Percentiles rank a stretch among this genome's conserved stretches.
These are phyloP conservation scores for Dynastes maya DNA, from an alignment of 2,888 invertebrate species.

Conservation along the genomic window DNA sequence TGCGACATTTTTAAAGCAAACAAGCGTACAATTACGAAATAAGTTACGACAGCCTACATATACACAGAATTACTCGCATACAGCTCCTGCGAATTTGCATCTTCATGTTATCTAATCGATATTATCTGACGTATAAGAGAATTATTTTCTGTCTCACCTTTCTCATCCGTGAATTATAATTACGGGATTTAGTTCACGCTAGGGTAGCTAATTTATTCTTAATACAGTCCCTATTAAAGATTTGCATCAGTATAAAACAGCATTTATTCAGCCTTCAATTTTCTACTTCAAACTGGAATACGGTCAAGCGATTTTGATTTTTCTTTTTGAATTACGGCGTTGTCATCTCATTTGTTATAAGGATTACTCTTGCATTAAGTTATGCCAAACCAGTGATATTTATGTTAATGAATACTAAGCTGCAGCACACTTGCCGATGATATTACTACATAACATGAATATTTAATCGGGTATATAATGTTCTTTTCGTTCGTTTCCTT, in stretches of 20 bases:
- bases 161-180: slow-evolving; percentile 13
- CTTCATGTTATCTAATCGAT: background rate
- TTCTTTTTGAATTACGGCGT: background rate
- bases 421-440: background rate
- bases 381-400: background rate
- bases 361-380: background rate
- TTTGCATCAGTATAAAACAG: background rate
- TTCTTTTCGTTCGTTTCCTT: background rate
- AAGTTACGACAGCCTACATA: too few species aligned
- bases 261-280: background rate
- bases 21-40: too few species aligned
- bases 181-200: slow-evolving; percentile 21
- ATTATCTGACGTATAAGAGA: background rate
- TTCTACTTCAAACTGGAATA: background rate
- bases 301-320: background rate
- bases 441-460: background rate
- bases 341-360: background rate
- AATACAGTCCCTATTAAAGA: slow-evolving; percentile 1
- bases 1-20: too few species aligned
- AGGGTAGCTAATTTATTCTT: slow-evolving; percentile 28
- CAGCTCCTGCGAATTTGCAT: background rate
- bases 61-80: too few species aligned
- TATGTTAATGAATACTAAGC: background rate
- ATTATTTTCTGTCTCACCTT: background rate
- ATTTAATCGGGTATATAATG: background rate